A percentile compares a stretch with the other conserved stretches of the same genome.
Evolutionary conservation across 2,797 vertebrate genomes (phyloP).

Genomic region (Rhynchonycteris naso): DNA sequence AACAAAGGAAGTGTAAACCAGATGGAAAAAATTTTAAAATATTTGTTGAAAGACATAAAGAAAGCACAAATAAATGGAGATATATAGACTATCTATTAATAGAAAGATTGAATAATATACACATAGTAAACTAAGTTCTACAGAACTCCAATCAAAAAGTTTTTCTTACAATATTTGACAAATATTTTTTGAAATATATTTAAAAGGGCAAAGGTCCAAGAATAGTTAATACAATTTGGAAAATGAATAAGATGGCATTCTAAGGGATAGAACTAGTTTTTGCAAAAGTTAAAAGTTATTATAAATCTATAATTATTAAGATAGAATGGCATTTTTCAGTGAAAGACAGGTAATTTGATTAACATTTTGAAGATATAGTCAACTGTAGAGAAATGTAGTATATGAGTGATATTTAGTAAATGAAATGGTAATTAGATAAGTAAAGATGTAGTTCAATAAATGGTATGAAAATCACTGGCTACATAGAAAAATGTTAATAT

Average conservation of each 20-base stretch:
- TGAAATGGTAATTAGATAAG: not conserved
- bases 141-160: not conserved
- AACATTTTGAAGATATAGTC: not conserved
- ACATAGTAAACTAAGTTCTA: not conserved
- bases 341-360: not conserved
- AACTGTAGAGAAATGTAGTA: not conserved
- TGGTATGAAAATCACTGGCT: not conserved
- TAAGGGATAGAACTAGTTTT: not conserved
- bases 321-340: not conserved
- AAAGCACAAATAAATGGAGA: not conserved
- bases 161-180: not conserved
- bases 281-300: constrained; percentile 14
- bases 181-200: not conserved
- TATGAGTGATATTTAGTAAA: not conserved
- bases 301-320: not conserved
- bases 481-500: not conserved
- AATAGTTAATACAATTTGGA: not conserved
- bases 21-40: not conserved
- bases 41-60: not conserved
- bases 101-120: not conserved
- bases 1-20: not conserved
- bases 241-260: not conserved
- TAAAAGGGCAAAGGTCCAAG: not conserved
- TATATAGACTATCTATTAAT: not conserved
- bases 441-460: not conserved